These are phyloP conservation scores for Drosophila tripunctata DNA, from an alignment of 2,888 invertebrate species.

Conservation along the genomic window DNA sequence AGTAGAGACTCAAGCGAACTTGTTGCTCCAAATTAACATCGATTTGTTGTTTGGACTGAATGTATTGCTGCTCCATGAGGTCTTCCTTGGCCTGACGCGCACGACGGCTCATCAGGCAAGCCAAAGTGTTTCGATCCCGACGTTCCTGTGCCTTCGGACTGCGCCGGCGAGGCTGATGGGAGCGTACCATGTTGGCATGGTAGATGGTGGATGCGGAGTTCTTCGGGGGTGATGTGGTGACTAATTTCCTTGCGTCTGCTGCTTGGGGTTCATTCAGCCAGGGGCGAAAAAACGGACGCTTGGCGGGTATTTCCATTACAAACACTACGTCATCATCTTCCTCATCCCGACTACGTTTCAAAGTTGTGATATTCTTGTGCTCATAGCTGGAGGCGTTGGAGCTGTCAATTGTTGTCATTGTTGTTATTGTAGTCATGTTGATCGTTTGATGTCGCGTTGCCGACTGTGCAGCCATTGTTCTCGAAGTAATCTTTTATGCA, in stretches of 20 bases:
- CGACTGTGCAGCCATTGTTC: conserved; percentile 46
- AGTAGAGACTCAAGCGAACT: conserved; percentile 62
- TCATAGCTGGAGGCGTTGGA: conserved; percentile 31
- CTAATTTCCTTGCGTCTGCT: too few species aligned
- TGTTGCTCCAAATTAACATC: conserved; percentile 53
- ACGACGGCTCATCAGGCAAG: conserved; percentile 61
- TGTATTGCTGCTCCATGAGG: conserved; percentile 62
- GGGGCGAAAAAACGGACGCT: conserved; percentile 63
- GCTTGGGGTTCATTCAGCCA: conserved; percentile 50
- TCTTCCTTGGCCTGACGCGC: conserved; percentile 60
- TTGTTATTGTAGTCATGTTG: conserved; percentile 27
- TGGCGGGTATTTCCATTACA: conserved; percentile 53
- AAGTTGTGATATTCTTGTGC: conserved; percentile 62
- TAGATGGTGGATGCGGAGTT: conserved; percentile 36
- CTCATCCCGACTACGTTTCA: conserved; percentile 53
- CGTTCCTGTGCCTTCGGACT: conserved; percentile 76
- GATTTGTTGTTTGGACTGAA: conserved; percentile 45
- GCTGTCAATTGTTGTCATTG: conserved; percentile 20
- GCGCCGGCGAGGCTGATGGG: conserved; percentile 44
- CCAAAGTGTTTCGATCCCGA: conserved; percentile 70
- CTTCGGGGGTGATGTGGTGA: conserved; percentile 3
- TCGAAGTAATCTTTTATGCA: conserved; percentile 63
- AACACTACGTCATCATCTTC: conserved; percentile 61
- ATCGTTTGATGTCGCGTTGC: conserved; percentile 35
- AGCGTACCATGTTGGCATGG: conserved; percentile 72